Evolutionary conservation across 2,797 vertebrate genomes (phyloP).

Genomic region (Periparus ater): DNA sequence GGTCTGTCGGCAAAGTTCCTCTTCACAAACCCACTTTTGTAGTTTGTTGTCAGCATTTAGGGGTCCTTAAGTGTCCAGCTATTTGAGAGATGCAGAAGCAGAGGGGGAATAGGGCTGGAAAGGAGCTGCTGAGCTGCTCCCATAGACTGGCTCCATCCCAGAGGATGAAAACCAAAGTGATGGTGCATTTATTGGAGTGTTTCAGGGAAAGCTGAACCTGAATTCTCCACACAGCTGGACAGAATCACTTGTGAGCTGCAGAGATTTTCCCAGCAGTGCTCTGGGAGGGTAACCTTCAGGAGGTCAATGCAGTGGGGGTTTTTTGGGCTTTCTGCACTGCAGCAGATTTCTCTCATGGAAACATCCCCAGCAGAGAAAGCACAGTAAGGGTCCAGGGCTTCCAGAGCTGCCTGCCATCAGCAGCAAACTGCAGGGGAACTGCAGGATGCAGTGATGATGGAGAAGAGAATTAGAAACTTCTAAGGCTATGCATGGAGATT

Average conservation of each 20-base stretch:
- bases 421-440: not conserved
- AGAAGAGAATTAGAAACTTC: not conserved
- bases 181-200: not conserved
- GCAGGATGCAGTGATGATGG: not conserved
- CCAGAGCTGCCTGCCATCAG: not conserved
- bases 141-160: not conserved
- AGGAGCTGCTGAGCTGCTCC: not conserved
- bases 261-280: not conserved
- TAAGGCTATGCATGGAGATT: not conserved
- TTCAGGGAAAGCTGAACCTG: not conserved
- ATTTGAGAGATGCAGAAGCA: not conserved
- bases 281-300: not conserved
- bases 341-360: not conserved
- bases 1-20: not conserved
- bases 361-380: not conserved
- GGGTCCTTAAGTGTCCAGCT: not conserved
- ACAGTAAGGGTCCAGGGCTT: not conserved
- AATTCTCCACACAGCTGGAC: not conserved
- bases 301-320: not conserved
- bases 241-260: slow-evolving; percentile 13
- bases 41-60: not conserved
- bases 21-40: not conserved
- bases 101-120: not conserved
- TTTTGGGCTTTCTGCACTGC: not conserved
- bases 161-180: not conserved